A percentile compares a stretch with the other conserved stretches of the same genome.
These are phyloP conservation scores for Zaprionus davidi DNA, from an alignment of 1,140 invertebrate species.

Conservation along the genomic window DNA sequence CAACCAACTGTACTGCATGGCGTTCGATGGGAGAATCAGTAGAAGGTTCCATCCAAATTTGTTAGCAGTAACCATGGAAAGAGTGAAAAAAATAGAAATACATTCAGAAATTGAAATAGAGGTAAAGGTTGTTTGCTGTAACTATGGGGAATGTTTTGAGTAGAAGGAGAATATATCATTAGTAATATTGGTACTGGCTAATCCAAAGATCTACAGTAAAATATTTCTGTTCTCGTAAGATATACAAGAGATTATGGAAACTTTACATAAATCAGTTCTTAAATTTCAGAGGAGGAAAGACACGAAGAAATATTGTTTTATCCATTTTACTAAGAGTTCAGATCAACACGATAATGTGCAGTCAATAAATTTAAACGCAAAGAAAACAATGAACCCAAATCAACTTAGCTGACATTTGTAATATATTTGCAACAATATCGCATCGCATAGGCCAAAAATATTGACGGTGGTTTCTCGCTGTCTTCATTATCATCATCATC, in stretches of 20 bases:
- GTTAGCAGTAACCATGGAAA: conserved; percentile 26
- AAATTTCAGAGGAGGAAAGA: not conserved
- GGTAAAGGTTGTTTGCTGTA: not conserved
- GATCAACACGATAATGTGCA: not conserved
- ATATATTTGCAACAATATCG: conserved; percentile 11
- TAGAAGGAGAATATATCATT: not conserved
- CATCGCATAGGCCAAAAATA: conserved; percentile 37
- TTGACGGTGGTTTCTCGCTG: conserved; percentile 21
- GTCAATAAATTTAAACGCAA: not conserved
- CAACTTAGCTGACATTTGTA: conserved; percentile 13
- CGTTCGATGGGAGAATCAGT: not conserved
- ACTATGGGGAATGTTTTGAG: not conserved
- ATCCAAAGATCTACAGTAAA: not conserved
- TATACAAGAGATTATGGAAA: not conserved
- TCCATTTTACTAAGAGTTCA: not conserved
- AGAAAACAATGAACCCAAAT: not conserved
- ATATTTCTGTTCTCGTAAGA: not conserved
- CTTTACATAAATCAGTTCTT: not conserved
- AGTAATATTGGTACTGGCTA: not conserved
- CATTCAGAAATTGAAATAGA: too few species aligned
- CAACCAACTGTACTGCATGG: conserved; percentile 71
- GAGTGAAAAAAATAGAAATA: not conserved
- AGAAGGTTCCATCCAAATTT: not conserved
- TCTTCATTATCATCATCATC: not conserved
- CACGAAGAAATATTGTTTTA: not conserved